Conservation (phyloP, 2,113 vertebrate genomes). For the Hiodon alosoides region DNA sequence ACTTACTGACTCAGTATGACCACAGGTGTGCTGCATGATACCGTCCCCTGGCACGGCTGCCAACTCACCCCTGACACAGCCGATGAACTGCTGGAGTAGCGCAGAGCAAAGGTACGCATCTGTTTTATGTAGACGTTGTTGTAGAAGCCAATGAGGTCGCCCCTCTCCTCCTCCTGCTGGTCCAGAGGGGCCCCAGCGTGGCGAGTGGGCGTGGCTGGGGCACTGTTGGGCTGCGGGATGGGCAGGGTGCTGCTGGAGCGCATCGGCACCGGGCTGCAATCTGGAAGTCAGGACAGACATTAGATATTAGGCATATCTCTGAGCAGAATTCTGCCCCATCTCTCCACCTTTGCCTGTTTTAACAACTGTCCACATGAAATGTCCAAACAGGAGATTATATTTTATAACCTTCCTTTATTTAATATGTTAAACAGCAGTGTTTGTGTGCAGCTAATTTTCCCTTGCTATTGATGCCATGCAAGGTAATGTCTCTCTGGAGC, state of each 20-base stretch:
- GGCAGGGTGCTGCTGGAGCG: conserved; percentile 81
- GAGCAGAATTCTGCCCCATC: too few species aligned
- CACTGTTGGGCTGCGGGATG: conserved; percentile 69
- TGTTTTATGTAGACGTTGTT: conserved; percentile 78
- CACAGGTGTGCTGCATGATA: too few species aligned
- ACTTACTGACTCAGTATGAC: too few species aligned
- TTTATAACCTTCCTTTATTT: neutral
- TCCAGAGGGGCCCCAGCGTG: conserved; percentile 46
- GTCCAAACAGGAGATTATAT: too few species aligned
- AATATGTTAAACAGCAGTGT: neutral
- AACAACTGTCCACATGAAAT: too few species aligned
- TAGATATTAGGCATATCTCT: too few species aligned
- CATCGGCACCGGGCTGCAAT: conserved; percentile 72
- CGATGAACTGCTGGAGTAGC: conserved; percentile 62
- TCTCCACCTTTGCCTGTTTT: too few species aligned
- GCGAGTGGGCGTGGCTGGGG: conserved; percentile 70
- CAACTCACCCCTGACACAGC: conserved; percentile 45
- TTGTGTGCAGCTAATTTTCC: too few species aligned
- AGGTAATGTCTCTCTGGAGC: too few species aligned
- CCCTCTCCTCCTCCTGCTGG: conserved; percentile 68
- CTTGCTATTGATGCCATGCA: too few species aligned
- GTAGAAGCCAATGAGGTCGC: conserved; percentile 87
- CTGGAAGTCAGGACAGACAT: conserved; percentile 39
- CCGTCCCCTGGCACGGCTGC: too few species aligned
- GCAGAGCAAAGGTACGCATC: conserved; percentile 74